Conservation (phyloP, 2,888 invertebrate genomes). For the Polyommatus iphigenia region DNA sequence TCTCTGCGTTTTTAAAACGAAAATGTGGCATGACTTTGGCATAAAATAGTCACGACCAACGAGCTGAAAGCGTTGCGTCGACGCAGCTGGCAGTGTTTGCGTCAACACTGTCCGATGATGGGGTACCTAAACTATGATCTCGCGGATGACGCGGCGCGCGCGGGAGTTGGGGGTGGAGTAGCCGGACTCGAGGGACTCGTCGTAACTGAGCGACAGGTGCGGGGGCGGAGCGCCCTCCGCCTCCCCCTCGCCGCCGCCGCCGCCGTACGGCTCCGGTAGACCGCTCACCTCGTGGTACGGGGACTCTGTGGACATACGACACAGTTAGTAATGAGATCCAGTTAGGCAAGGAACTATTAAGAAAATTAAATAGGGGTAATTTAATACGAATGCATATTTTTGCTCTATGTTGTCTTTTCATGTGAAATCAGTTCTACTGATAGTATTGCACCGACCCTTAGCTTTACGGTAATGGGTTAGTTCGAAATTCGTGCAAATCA, state of each 20-base stretch:
- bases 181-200: constrained; percentile 95
- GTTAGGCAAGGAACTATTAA: background rate
- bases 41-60: background rate
- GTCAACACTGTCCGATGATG: background rate
- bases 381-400: no score
- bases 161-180: constrained; percentile 97
- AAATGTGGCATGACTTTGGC: background rate
- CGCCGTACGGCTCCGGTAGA: constrained; percentile 92
- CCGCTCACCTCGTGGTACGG: constrained; percentile 97
- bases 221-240: constrained; percentile 91
- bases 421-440: no score
- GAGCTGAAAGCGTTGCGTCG: background rate
- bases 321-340: background rate
- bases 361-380: no score
- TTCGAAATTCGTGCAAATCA: background rate
- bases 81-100: background rate
- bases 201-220: constrained; percentile 93
- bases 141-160: constrained; percentile 94
- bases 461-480: background rate
- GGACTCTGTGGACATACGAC: constrained; percentile 83
- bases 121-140: constrained; percentile 90
- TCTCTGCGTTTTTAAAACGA: background rate
- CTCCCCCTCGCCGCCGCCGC: constrained; percentile 84
- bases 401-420: no score
- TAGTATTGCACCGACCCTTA: background rate